These are phyloP conservation scores for Phrynosoma platyrhinos DNA, from an alignment of 2,113 vertebrate species.

Conservation along the genomic window DNA sequence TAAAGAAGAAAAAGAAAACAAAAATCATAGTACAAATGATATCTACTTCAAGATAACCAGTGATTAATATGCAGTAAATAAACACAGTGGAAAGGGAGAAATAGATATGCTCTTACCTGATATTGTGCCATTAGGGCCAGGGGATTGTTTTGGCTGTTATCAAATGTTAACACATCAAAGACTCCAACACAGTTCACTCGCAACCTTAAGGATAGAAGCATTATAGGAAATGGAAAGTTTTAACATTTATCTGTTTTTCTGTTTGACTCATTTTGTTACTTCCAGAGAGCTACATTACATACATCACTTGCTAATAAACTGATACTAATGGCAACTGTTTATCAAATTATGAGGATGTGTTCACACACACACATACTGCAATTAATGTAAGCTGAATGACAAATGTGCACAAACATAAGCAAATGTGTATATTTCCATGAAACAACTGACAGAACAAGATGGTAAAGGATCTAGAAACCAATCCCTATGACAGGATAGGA, in stretches of 20 bases:
- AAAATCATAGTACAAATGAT: background rate
- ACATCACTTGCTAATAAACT: background rate
- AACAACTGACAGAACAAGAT: background rate
- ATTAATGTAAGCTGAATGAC: background rate
- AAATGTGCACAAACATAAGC: background rate
- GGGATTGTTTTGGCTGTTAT: constrained; percentile 98
- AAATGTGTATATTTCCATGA: background rate
- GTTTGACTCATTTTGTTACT: background rate
- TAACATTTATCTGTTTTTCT: constrained; percentile 2
- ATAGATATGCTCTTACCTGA: constrained; percentile 84
- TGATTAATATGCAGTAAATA: background rate
- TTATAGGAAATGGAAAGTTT: constrained; percentile 44
- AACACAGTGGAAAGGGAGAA: background rate
- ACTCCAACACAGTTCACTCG: constrained; percentile 97
- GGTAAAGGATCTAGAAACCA: too few relatives aligned
- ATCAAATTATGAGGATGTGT: background rate
- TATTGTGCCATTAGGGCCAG: constrained; percentile 98
- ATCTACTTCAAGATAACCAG: background rate
- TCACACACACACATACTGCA: background rate
- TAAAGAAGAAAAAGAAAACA: background rate
- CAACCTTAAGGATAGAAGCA: constrained; percentile 82
- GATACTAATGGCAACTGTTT: background rate
- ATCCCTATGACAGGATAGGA: background rate
- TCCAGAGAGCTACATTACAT: background rate
- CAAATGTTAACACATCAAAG: constrained; percentile 98